These are phyloP conservation scores for Allolobophora icterica DNA, from an alignment of 2,888 invertebrate species.

Conservation along the genomic window DNA sequence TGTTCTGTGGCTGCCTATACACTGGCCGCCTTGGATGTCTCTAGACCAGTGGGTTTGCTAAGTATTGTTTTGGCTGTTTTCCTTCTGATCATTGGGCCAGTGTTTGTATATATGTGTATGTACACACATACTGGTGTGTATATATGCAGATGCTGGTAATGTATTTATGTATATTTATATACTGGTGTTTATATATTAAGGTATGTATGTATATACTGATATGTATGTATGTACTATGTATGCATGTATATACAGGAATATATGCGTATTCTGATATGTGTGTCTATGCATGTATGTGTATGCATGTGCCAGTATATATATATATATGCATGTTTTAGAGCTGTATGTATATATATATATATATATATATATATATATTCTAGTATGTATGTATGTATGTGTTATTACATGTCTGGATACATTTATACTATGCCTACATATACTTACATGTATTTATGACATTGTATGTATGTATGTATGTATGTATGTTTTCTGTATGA, in stretches of 20 bases:
- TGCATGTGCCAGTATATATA: not conserved
- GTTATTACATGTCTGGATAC: not conserved
- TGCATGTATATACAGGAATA: not conserved
- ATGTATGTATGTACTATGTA: not conserved
- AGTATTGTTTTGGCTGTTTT: not conserved
- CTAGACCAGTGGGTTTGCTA: not conserved
- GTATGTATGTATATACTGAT: not conserved
- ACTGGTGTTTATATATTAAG: not conserved
- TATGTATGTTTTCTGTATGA: too few species aligned
- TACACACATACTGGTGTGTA: not conserved
- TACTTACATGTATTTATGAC: not conserved
- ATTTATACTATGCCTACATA: not conserved
- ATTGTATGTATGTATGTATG: not conserved
- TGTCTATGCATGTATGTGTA: not conserved
- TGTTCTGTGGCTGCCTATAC: not conserved
- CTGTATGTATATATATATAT: not conserved
- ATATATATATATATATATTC: too few species aligned
- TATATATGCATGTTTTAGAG: not conserved
- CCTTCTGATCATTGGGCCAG: not conserved
- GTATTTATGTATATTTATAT: not conserved
- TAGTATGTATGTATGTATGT: slow-evolving; percentile 13
- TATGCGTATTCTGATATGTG: too few species aligned
- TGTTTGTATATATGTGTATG: not conserved
- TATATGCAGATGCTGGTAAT: not conserved
- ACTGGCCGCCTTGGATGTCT: not conserved